These are phyloP conservation scores for Cydia fagiglandana DNA, from an alignment of 1,140 invertebrate species.

Conservation along the genomic window DNA sequence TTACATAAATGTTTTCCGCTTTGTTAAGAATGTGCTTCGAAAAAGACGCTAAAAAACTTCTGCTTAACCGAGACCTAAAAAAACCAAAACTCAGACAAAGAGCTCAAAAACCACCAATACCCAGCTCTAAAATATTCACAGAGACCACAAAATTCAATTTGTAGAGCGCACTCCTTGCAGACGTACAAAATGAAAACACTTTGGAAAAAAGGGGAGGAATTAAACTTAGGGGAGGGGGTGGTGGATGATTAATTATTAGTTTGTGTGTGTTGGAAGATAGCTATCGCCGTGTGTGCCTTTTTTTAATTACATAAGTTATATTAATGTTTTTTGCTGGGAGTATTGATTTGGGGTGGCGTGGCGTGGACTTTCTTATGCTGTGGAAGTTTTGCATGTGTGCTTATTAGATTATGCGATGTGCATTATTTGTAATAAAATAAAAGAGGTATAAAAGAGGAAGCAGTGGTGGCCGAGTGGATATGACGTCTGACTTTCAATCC, in stretches of 20 bases:
- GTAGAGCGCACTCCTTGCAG: constrained; percentile 61
- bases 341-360: constrained; percentile 15
- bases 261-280: constrained; percentile 74
- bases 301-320: constrained; percentile 58
- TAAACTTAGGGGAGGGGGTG: constrained; percentile 57
- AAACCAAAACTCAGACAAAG: constrained; percentile 18
- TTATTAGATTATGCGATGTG: not conserved
- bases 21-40: not conserved
- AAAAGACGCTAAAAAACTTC: not conserved
- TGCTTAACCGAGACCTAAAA: not conserved
- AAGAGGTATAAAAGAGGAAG: no score
- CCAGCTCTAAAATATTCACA: constrained; percentile 68
- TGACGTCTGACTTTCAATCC: no score
- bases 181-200: constrained; percentile 75
- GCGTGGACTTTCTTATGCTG: not conserved
- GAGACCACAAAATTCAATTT: constrained; percentile 78
- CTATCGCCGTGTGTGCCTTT: constrained; percentile 40
- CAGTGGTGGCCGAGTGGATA: no score
- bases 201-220: constrained; percentile 69
- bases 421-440: constrained; percentile 11
- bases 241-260: constrained; percentile 76
- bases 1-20: not conserved
- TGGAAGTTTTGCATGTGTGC: not conserved
- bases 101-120: constrained; percentile 46
- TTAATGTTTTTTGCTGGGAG: not conserved